These are phyloP conservation scores for Cydia strobilella DNA, from an alignment of 1,140 invertebrate genomes.

Conservation along the genomic window DNA sequence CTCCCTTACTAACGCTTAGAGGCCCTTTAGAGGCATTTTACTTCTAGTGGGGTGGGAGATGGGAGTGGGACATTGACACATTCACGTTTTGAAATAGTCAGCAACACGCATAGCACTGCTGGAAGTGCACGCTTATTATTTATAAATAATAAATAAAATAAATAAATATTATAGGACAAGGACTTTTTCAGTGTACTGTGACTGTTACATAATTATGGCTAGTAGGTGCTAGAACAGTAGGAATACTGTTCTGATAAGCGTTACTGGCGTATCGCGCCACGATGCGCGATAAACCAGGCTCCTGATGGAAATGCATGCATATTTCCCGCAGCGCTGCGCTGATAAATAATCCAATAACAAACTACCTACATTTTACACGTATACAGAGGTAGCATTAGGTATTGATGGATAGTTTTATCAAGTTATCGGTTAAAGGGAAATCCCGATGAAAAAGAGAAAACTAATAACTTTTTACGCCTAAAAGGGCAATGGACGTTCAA, in stretches of 20 bases:
- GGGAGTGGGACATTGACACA: no score
- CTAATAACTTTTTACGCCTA: neutral
- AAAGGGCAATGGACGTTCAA: neutral
- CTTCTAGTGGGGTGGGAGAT: no score
- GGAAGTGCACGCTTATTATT: no score
- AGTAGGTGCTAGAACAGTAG: neutral
- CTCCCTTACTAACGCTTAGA: no score
- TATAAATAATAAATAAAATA: no score
- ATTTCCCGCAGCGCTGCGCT: slow-evolving; percentile 14
- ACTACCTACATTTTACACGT: slow-evolving; percentile 10
- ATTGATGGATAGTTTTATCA: neutral
- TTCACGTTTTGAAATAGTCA: no score
- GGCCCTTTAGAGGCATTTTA: no score
- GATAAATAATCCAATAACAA: slow-evolving; percentile 21
- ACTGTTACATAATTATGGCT: neutral
- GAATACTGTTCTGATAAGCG: neutral
- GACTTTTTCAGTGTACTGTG: neutral
- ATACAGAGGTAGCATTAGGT: neutral
- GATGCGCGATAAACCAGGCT: slow-evolving; percentile 4
- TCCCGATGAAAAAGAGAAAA: neutral
- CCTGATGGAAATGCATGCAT: slow-evolving; percentile 16
- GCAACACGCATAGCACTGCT: no score
- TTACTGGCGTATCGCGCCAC: neutral
- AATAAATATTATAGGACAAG: no score
- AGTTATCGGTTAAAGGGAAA: neutral